phyloP scores from a whole-genome alignment of 2,797 vertebrate genomes.

The Glyptemys insculpta region DNA sequence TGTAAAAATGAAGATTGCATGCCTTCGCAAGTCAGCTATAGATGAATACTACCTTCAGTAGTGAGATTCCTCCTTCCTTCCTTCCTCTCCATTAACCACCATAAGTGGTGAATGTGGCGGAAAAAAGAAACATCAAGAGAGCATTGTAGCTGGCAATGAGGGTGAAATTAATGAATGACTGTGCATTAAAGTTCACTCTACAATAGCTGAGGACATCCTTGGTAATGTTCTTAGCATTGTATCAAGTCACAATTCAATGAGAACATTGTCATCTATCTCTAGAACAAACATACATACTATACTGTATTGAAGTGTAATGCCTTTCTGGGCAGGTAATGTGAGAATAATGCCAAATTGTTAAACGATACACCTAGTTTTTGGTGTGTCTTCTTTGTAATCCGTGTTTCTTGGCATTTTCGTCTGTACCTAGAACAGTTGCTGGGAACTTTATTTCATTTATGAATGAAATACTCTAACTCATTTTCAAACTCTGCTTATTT shows the following conservation, averaged over 20 bases:
- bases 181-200: fast-evolving
- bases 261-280: neutral
- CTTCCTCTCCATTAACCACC: neutral
- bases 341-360: neutral
- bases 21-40: neutral
- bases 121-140: neutral
- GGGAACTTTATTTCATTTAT: fast-evolving
- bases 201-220: neutral
- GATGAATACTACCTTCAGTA: conserved; percentile 3
- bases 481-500: neutral
- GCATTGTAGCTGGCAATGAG: neutral
- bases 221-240: neutral
- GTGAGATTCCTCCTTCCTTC: neutral
- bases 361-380: neutral
- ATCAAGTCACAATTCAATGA: neutral
- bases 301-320: neutral
- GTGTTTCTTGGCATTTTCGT: neutral
- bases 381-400: neutral
- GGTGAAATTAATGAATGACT: neutral
- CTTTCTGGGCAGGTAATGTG: neutral
- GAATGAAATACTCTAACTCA: neutral
- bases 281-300: neutral
- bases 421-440: neutral
- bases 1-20: neutral
- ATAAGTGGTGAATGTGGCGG: neutral